Percentiles rank a stretch among this genome's conserved stretches.
Conservation (phyloP, 2,888 invertebrate species). For the Spatulosminthurus flaviceps region DNA sequence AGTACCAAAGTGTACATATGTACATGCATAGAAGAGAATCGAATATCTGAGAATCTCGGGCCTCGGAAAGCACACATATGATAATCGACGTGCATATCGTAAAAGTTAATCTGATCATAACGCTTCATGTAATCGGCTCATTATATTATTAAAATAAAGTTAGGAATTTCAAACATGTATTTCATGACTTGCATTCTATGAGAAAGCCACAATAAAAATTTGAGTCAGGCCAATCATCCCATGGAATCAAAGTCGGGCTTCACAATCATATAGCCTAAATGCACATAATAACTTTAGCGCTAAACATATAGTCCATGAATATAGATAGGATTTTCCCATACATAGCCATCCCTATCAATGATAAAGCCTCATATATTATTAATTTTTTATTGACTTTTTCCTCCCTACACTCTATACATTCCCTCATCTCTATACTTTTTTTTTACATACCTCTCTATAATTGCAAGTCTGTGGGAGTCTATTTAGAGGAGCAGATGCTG, state of each 20-base stretch:
- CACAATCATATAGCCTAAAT: background rate
- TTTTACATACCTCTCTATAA: background rate
- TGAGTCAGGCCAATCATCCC: constrained; percentile 25
- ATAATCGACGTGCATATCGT: too few species aligned
- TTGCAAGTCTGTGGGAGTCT: background rate
- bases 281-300: background rate
- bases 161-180: constrained; percentile 23
- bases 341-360: too few species aligned
- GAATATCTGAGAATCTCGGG: too few species aligned
- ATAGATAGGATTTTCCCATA: too few species aligned
- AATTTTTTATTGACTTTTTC: constrained; percentile 16
- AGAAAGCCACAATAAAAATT: constrained; percentile 21
- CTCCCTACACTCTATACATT: background rate
- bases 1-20: too few species aligned
- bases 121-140: constrained; percentile 22
- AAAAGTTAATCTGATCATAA: constrained; percentile 30
- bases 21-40: too few species aligned
- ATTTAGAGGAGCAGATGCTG: background rate
- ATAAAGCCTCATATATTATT: background rate
- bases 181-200: constrained; percentile 23
- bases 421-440: background rate
- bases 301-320: background rate
- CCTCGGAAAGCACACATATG: too few species aligned
- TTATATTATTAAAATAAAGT: constrained; percentile 23
- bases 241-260: background rate